phyloP scores from a whole-genome alignment of 2,113 vertebrate species.

The Cervus canadensis region DNA sequence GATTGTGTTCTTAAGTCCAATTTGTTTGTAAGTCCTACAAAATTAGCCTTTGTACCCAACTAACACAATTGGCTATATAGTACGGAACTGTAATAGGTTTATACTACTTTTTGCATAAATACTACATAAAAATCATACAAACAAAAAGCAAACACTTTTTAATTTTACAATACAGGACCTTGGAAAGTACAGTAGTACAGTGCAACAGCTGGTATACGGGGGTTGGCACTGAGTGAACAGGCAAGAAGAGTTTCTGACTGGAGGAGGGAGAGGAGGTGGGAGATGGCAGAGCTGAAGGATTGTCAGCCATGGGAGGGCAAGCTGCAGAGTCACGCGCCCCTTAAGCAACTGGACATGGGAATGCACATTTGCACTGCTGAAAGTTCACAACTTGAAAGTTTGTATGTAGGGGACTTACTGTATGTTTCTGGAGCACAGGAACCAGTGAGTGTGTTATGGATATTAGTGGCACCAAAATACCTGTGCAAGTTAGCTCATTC shows the following conservation, averaged over 20 bases:
- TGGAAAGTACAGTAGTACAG: background rate
- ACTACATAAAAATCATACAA: background rate
- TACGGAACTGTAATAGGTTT: background rate
- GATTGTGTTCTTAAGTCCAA: background rate
- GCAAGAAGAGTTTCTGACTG: background rate
- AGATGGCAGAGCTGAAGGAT: background rate
- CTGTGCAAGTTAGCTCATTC: background rate
- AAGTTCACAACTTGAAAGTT: background rate
- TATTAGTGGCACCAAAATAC: background rate
- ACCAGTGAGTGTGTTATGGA: background rate
- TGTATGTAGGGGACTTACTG: background rate
- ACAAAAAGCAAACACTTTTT: background rate
- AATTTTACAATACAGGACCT: background rate
- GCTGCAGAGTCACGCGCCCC: background rate
- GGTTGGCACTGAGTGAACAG: fast-evolving
- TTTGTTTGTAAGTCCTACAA: background rate
- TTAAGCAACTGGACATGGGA: background rate
- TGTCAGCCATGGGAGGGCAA: background rate
- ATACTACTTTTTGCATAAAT: background rate
- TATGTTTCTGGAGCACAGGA: background rate
- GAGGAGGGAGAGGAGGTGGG: background rate
- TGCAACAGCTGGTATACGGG: background rate
- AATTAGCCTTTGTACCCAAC: background rate
- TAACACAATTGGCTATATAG: background rate
- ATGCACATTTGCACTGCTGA: fast-evolving